Evolutionary conservation across 2,113 vertebrate genomes (phyloP).

Genomic region (Cyphomyrus discorhynchus): DNA sequence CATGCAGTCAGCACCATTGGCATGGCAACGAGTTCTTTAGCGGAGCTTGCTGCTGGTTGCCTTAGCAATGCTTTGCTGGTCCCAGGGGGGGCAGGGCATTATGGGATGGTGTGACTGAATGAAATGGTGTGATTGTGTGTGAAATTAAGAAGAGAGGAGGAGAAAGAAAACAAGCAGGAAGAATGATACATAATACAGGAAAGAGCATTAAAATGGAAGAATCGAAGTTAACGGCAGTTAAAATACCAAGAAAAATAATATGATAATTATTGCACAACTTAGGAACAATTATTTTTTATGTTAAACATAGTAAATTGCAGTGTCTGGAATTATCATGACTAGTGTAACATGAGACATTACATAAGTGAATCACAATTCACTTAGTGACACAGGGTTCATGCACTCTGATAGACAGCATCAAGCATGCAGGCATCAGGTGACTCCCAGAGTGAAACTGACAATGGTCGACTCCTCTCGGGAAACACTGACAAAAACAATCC

Average conservation of each 20-base stretch:
- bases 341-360: neutral
- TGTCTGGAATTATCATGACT: neutral
- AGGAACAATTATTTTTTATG: neutral
- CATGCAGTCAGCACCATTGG: constrained; percentile 48
- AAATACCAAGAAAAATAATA: constrained; percentile 1
- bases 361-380: neutral
- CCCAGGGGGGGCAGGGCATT: constrained; percentile 48
- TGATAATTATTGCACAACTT: neutral
- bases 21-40: constrained; percentile 66
- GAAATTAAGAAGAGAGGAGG: neutral
- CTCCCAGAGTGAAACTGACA: neutral
- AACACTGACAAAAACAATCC: neutral
- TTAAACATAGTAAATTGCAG: neutral
- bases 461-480: neutral
- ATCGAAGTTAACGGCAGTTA: neutral
- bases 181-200: neutral
- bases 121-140: constrained; percentile 13
- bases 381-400: neutral
- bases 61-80: constrained; percentile 52
- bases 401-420: neutral
- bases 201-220: neutral
- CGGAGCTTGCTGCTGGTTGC: constrained; percentile 54
- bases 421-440: neutral
- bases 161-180: neutral
- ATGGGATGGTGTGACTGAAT: constrained; percentile 17